phyloP scores from a whole-genome alignment of 2,888 invertebrate species.

The Pollenia labialis region DNA sequence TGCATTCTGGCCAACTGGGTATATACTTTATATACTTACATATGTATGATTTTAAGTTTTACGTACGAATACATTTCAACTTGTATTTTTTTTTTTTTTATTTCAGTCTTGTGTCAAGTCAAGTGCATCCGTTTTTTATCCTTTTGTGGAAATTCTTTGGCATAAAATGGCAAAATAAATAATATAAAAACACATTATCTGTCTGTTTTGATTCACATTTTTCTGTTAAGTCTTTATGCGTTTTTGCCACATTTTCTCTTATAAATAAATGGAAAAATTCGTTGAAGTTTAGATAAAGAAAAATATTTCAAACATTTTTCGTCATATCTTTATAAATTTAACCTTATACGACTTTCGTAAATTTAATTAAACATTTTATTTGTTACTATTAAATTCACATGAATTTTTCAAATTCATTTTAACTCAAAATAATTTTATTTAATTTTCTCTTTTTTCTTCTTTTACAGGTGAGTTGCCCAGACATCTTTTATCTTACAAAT shows the following conservation, averaged over 20 bases:
- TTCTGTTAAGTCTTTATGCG: conserved; percentile 5
- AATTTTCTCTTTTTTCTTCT: conserved; percentile 2
- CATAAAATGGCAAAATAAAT: conserved; percentile 2
- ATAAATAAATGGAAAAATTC: conserved; percentile 21
- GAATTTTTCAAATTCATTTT: background rate
- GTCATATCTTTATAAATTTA: background rate
- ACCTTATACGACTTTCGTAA: conserved; percentile 1
- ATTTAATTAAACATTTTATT: background rate
- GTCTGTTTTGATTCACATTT: conserved; percentile 17
- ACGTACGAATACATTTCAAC: conserved; percentile 20
- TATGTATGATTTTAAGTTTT: background rate
- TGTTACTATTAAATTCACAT: background rate
- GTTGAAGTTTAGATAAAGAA: conserved; percentile 9
- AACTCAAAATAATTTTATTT: background rate
- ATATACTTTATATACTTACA: no score
- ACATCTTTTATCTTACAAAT: background rate
- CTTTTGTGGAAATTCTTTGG: conserved; percentile 61
- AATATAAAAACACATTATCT: background rate
- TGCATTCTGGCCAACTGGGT: no score
- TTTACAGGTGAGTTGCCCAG: conserved; percentile 44
- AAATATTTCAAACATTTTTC: background rate
- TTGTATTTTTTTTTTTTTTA: background rate
- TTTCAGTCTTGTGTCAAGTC: conserved; percentile 50
- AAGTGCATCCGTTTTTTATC: conserved; percentile 60
- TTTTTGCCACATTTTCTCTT: background rate